These are phyloP conservation scores for Upupa epops DNA, from an alignment of 2,113 vertebrate genomes.

Conservation along the genomic window DNA sequence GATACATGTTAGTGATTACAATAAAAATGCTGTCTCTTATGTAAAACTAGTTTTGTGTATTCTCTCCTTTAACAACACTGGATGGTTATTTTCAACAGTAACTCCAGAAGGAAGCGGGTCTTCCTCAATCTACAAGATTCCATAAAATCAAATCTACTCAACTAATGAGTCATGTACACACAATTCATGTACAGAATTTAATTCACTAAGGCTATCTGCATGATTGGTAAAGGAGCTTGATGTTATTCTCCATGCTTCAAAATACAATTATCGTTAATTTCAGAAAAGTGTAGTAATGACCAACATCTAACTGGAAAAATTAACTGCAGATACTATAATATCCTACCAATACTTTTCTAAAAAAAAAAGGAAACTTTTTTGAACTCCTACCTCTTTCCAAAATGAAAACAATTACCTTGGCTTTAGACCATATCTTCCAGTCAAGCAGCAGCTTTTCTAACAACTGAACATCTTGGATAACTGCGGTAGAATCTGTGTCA, in stretches of 20 bases:
- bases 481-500: slow-evolving; percentile 82
- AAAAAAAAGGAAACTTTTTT: not conserved
- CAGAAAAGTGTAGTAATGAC: not conserved
- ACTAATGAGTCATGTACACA: not conserved
- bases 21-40: not conserved
- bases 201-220: not conserved
- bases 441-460: slow-evolving; percentile 91
- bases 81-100: not conserved
- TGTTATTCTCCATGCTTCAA: not conserved
- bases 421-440: slow-evolving; percentile 98
- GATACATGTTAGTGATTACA: not conserved
- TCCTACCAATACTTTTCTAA: not conserved
- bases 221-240: not conserved
- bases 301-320: not conserved
- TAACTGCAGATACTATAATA: not conserved
- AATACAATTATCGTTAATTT: not conserved
- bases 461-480: slow-evolving; percentile 90
- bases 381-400: not conserved
- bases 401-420: slow-evolving; percentile 74
- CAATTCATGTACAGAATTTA: not conserved
- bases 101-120: not conserved
- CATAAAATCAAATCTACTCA: not conserved
- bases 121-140: not conserved
- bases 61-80: not conserved
- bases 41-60: not conserved